These are phyloP conservation scores for Lasioglossum albipes DNA, from an alignment of 1,140 invertebrate species.

Conservation along the genomic window DNA sequence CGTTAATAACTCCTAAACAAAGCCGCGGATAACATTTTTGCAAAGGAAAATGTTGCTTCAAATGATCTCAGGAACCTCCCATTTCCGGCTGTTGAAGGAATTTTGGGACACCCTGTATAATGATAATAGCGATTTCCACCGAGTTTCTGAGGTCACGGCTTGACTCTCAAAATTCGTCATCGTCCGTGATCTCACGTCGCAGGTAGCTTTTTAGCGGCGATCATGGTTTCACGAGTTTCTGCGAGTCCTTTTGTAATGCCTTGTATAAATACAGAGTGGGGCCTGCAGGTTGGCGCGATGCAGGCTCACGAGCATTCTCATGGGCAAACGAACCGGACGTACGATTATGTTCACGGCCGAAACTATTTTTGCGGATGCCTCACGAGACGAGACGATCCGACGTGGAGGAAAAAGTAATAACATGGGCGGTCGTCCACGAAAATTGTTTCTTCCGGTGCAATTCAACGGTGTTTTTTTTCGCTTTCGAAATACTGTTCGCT, in stretches of 20 bases:
- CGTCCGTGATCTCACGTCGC: background rate
- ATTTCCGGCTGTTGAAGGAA: too few relatives aligned
- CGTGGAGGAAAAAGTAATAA: constrained; percentile 31
- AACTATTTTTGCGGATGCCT: constrained; percentile 52
- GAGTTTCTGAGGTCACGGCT: background rate
- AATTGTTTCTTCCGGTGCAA: constrained; percentile 35
- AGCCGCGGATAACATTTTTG: too few relatives aligned
- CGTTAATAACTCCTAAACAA: too few relatives aligned
- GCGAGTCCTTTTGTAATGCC: background rate
- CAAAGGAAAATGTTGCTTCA: too few relatives aligned
- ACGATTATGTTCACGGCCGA: constrained; percentile 46
- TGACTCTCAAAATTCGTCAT: background rate
- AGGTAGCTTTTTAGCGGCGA: background rate
- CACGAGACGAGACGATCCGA: constrained; percentile 21
- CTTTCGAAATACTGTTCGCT: background rate
- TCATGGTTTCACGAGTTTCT: background rate
- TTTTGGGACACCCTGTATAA: too few relatives aligned
- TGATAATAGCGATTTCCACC: background rate
- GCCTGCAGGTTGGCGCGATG: background rate
- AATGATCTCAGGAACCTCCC: too few relatives aligned
- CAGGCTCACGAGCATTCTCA: constrained; percentile 13
- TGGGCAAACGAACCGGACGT: constrained; percentile 33
- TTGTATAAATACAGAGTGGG: background rate
- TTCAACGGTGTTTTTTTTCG: background rate
- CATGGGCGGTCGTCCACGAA: constrained; percentile 28